Conservation (phyloP, 2,113 vertebrate species). For the Tetrax tetrax region DNA sequence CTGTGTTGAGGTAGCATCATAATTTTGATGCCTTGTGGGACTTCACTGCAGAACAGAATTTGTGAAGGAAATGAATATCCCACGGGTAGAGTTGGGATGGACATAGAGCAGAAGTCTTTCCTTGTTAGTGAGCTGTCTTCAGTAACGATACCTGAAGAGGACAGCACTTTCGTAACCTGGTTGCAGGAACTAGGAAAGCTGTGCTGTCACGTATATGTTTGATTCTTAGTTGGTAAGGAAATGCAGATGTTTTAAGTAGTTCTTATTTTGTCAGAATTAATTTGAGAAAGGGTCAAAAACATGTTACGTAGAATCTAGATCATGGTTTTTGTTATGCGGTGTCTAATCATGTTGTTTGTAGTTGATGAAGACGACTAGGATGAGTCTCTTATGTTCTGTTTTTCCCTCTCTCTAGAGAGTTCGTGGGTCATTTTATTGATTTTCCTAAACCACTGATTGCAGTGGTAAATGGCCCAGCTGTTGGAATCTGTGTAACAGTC, state of each 20-base stretch:
- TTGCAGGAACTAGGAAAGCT: not conserved
- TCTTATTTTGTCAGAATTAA: not conserved
- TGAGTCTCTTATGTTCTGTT: not conserved
- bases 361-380: not conserved
- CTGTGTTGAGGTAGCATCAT: not conserved
- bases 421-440: slow-evolving; percentile 82
- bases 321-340: not conserved
- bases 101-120: not conserved
- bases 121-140: not conserved
- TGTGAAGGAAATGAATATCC: not conserved
- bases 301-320: not conserved
- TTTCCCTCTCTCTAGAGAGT: slow-evolving; percentile 65
- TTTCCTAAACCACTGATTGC: slow-evolving; percentile 88
- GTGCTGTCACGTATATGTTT: not conserved
- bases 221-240: not conserved
- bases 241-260: not conserved
- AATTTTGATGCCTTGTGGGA: not conserved
- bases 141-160: not conserved
- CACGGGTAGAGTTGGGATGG: not conserved
- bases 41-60: not conserved
- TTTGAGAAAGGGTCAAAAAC: not conserved
- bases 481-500: slow-evolving; percentile 82
- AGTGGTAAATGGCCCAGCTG: slow-evolving; percentile 84
- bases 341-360: not conserved
- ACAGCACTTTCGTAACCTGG: not conserved